Conservation (phyloP, 2,113 vertebrate species). For the Melanerpes formicivorus region DNA sequence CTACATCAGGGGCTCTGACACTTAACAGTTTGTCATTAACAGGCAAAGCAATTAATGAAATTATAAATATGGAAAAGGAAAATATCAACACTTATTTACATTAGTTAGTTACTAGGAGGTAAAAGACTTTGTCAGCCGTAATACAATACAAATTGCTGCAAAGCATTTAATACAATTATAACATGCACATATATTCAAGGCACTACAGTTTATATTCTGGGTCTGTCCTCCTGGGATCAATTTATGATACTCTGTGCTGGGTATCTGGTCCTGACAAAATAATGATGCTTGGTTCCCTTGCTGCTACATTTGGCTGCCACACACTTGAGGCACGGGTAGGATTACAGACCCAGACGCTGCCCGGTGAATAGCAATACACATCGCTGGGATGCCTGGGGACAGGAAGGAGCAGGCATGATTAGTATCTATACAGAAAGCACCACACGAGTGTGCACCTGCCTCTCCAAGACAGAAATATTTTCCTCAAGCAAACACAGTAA, state of each 20-base stretch:
- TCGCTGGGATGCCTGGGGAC: accelerated
- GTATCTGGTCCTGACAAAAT: conserved; percentile 32
- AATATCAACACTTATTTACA: conserved; percentile 30
- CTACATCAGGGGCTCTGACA: conserved; percentile 21
- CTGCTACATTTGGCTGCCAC: neutral
- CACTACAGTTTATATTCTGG: conserved; percentile 28
- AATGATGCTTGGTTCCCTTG: neutral
- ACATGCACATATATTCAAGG: conserved; percentile 18
- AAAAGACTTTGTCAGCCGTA: conserved; percentile 60
- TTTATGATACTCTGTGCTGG: conserved; percentile 1
- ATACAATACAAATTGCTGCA: conserved; percentile 63
- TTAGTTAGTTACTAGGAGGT: conserved; percentile 26
- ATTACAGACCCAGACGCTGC: neutral
- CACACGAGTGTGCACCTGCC: neutral
- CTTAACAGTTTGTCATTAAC: conserved; percentile 33
- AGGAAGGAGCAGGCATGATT: neutral
- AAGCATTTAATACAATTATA: conserved; percentile 16
- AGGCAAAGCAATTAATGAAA: conserved; percentile 47
- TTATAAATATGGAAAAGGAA: conserved; percentile 35
- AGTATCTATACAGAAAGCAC: neutral
- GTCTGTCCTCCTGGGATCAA: conserved; percentile 56
- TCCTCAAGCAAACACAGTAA: neutral
- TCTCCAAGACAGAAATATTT: neutral
- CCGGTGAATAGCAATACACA: neutral
- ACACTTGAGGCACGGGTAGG: neutral